Evolutionary conservation across 2,888 invertebrate species (phyloP), one percentile per base, ranked within the genome.

Genomic region (Pristionchus mayeri): DNA sequence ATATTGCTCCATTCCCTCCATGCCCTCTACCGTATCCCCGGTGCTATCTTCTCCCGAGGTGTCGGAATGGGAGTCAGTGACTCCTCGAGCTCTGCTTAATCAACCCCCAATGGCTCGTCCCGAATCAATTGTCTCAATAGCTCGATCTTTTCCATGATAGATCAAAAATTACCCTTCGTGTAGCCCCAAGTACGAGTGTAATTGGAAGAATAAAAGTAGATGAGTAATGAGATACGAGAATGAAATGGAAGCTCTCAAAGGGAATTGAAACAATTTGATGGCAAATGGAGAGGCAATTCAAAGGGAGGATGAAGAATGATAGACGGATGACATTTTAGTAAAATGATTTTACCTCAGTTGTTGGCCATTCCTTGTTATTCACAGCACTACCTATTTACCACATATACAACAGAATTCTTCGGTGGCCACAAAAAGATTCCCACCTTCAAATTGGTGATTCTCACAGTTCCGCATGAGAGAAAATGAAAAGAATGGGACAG

Each of bases 61-160:
- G 27, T 75, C 75, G 4, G 44, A 75, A 48, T 75, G 75, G 75
- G 75, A 75, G 24, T 75, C 75, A 75, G 75, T 75, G 13, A 75
- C 75, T 48, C 75, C 75, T 16, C 44, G 75, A 24, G 48, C 34
- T 9, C 21, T 75, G 3, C 48, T 75, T 18, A 34, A 30, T 75
- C 40, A 44, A 34, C 75, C 75, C 21, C 75, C 75, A 48, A 48
- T 75, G 21, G 75, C 75, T 11, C 13, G 30, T 37, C 48, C 75
- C 7, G 75, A 75, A 75, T 75, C 44, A 21, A 21, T 37, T 2
- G n/a, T 67, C 1, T 67, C 67, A 21, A 34, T 67, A 21, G 67
- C 37, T 34, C 67, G 27, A 27, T 67, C 67, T 21, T 18, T 67
- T 9, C 37, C 67, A 18, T 67, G 37, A 67, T 11, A 67, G 34